phyloP scores from a whole-genome alignment of 1,140 invertebrate genomes.

The Drosophila nigrodunni region DNA sequence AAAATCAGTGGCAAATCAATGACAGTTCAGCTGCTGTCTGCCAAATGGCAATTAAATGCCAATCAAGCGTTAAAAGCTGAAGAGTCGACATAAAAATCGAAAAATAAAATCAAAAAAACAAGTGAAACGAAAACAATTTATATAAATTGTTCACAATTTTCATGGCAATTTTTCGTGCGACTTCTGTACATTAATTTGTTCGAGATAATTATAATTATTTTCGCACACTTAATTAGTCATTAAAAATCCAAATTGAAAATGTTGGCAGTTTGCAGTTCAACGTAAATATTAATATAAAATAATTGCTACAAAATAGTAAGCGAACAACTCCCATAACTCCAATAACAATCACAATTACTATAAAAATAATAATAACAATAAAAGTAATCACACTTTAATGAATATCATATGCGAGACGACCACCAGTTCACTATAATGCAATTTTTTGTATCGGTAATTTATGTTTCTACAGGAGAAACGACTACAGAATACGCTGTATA shows the following conservation, averaged over 20 bases:
- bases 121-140: constrained; percentile 8
- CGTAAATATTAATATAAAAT: constrained; percentile 71
- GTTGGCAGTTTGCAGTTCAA: constrained; percentile 38
- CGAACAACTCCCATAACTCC: constrained; percentile 5
- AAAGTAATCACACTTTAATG: constrained; percentile 74
- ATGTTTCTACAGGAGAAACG: neutral
- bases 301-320: constrained; percentile 45
- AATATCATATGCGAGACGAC: constrained; percentile 61
- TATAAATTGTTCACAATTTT: constrained; percentile 48
- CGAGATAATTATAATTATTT: constrained; percentile 81
- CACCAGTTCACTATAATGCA: constrained; percentile 15
- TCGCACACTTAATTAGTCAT: constrained; percentile 82
- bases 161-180: constrained; percentile 48
- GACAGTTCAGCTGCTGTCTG: constrained; percentile 40
- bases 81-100: constrained; percentile 51
- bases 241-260: constrained; percentile 80
- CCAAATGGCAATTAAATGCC: constrained; percentile 75
- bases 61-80: constrained; percentile 74
- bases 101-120: constrained; percentile 11
- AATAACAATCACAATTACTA: constrained; percentile 39
- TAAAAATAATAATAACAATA: constrained; percentile 71
- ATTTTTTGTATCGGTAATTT: neutral
- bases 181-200: constrained; percentile 57
- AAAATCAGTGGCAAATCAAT: constrained; percentile 27
- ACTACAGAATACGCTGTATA: neutral